A percentile compares a stretch with the other conserved stretches of the same genome.
Conservation (phyloP, 1,140 invertebrate genomes). For the Monochamus saltuarius region DNA sequence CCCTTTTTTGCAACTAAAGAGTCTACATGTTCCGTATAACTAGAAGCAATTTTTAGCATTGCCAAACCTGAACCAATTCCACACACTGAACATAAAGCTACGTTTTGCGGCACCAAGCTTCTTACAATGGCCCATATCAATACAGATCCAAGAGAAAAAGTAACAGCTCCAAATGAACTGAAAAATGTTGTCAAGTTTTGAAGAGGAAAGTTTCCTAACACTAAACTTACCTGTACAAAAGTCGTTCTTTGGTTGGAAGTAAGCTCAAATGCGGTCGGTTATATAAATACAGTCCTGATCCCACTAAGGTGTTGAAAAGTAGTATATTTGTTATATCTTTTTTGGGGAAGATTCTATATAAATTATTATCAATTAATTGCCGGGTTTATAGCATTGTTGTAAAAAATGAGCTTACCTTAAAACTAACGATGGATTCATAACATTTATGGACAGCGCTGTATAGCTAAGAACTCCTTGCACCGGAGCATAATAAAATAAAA, state of each 20-base stretch:
- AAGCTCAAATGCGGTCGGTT: conserved; percentile 60
- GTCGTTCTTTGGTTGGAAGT: conserved; percentile 51
- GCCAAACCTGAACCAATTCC: conserved; percentile 62
- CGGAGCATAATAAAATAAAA: conserved; percentile 64
- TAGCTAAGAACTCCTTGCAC: conserved; percentile 62
- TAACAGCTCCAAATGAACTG: conserved; percentile 63
- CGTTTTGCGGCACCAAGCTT: conserved; percentile 65
- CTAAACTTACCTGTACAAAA: conserved; percentile 57
- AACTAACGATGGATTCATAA: conserved; percentile 66
- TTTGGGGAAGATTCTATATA: conserved; percentile 60
- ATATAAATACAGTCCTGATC: conserved; percentile 65
- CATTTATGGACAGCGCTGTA: conserved; percentile 63
- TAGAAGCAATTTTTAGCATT: conserved; percentile 61
- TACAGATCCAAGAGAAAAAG: conserved; percentile 73
- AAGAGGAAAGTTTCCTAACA: neutral
- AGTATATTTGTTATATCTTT: conserved; percentile 62
- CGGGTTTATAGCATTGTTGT: conserved; percentile 2
- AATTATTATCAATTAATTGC: conserved; percentile 21
- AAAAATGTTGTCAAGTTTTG: conserved; percentile 29
- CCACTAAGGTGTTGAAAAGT: conserved; percentile 58
- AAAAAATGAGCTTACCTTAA: conserved; percentile 52
- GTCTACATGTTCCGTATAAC: conserved; percentile 55
- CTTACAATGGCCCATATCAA: conserved; percentile 70
- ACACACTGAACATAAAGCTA: conserved; percentile 59
- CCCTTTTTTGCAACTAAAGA: conserved; percentile 34